Conservation (phyloP, 2,113 vertebrate species). For the Cephalopholis sonnerati region DNA sequence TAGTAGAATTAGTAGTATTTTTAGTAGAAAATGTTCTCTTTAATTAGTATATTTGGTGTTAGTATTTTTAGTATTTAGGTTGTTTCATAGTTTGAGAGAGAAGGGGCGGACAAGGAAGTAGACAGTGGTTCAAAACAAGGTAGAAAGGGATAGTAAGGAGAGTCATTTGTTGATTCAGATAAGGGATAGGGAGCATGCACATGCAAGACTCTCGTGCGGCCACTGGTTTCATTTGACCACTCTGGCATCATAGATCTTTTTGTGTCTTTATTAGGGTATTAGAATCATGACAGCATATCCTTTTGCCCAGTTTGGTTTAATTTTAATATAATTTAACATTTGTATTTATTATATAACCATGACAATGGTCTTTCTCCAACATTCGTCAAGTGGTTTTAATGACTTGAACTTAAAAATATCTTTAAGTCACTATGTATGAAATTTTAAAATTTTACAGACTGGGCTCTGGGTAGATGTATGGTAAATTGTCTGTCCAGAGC, state of each 20-base stretch:
- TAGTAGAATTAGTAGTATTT: slow-evolving; percentile 37
- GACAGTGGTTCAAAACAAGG: background rate
- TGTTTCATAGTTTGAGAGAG: background rate
- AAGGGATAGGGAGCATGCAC: slow-evolving; percentile 6
- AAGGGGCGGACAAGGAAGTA: background rate
- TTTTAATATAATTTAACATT: background rate
- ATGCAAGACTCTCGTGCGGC: background rate
- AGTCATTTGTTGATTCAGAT: slow-evolving; percentile 2
- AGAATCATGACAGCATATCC: background rate
- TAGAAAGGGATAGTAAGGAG: background rate
- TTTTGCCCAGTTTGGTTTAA: background rate
- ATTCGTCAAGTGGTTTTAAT: background rate
- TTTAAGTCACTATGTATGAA: background rate
- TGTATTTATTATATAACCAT: background rate
- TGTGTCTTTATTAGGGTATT: background rate
- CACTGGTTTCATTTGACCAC: slow-evolving; percentile 6
- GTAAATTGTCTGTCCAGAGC: background rate
- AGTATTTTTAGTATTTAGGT: slow-evolving; percentile 41
- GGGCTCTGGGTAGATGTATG: background rate
- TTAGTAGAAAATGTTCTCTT: background rate
- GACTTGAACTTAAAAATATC: background rate
- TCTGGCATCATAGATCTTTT: background rate
- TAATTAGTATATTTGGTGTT: slow-evolving; percentile 44
- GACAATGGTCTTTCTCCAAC: background rate
- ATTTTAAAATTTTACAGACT: background rate